phyloP scores from a whole-genome alignment of 2,888 invertebrate genomes.

The Conomelus anceps region DNA sequence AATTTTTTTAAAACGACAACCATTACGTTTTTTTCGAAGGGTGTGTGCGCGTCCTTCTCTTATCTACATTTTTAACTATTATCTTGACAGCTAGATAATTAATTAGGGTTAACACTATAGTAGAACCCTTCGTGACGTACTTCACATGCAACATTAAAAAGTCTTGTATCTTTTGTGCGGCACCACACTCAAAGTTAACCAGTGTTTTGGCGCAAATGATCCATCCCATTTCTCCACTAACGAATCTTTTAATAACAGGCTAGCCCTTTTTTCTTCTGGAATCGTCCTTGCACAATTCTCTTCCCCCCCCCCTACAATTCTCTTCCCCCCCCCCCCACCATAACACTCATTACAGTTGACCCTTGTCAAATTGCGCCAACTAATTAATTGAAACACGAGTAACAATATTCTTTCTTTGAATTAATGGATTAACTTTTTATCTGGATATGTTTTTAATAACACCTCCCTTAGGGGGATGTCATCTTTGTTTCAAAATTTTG shows the following conservation, averaged over 20 bases:
- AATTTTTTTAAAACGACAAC: not conserved
- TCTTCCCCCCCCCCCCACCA: not conserved
- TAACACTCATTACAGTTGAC: not conserved
- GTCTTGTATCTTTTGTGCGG: not conserved
- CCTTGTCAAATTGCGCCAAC: not conserved
- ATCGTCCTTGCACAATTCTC: conserved; percentile 4
- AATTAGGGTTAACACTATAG: not conserved
- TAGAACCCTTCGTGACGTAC: not conserved
- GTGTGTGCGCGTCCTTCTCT: not conserved
- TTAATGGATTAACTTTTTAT: not conserved
- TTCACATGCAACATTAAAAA: not conserved
- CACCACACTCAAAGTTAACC: not conserved
- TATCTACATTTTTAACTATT: not conserved
- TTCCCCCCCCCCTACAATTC: not conserved
- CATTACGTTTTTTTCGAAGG: not conserved
- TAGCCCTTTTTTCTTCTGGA: not conserved
- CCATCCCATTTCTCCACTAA: too few relatives aligned
- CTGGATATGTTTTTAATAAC: not conserved
- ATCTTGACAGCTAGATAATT: not conserved
- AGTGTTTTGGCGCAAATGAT: not conserved
- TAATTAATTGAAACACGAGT: not conserved
- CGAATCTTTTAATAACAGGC: not conserved
- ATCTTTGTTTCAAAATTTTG: not conserved
- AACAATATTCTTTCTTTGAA: not conserved
- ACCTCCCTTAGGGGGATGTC: not conserved